Conservation (phyloP, 2,888 invertebrate species). For the Ischnus inquisitorius region DNA sequence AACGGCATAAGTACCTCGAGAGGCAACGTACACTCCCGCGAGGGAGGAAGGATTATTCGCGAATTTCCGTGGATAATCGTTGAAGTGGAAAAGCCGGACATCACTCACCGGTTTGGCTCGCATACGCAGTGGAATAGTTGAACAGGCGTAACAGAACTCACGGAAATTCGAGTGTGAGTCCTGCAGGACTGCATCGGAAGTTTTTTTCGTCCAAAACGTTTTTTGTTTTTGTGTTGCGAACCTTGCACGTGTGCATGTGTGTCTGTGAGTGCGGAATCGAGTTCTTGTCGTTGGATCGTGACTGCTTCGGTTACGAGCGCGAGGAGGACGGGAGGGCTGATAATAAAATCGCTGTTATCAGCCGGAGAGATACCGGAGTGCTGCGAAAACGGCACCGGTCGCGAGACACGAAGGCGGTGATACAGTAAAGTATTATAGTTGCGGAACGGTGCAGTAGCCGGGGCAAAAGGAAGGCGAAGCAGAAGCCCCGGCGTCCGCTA, state of each 20-base stretch:
- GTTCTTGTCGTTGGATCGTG: background rate
- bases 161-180: background rate
- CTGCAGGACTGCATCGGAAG: background rate
- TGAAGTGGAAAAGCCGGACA: conserved; percentile 15
- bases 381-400: background rate
- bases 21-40: background rate
- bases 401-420: conserved; percentile 2
- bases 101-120: background rate
- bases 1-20: no score
- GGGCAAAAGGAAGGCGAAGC: background rate
- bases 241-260: background rate
- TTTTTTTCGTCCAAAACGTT: background rate
- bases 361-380: background rate
- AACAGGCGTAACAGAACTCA: background rate
- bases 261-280: background rate
- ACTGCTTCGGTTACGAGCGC: background rate
- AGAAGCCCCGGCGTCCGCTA: conserved; percentile 3
- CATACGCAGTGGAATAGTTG: background rate
- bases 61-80: conserved; percentile 39
- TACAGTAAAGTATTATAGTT: background rate
- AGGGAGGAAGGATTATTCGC: conserved; percentile 30
- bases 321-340: background rate
- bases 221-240: no score
- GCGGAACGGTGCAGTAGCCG: background rate
- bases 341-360: conserved; percentile 40